Evolutionary conservation across 2,888 invertebrate species (phyloP).

Genomic region (Serripes groenlandicus): DNA sequence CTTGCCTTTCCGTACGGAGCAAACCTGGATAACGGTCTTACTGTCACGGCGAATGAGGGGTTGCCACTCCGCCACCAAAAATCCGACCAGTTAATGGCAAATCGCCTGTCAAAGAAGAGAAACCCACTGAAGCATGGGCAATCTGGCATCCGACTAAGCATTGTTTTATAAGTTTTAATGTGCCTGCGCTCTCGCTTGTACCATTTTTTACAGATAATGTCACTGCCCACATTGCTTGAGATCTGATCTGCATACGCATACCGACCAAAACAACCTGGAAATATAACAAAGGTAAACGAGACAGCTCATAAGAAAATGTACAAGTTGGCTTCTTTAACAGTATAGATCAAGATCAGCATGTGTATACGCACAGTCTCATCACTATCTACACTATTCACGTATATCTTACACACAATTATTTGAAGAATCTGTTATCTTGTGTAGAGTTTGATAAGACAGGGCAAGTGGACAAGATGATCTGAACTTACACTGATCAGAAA

Average conservation of each 20-base stretch:
- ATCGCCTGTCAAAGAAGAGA: conserved; percentile 37
- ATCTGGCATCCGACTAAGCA: neutral
- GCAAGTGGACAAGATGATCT: no score
- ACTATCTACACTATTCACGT: no score
- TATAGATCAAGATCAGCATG: no score
- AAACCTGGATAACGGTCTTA: neutral
- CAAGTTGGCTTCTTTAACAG: no score
- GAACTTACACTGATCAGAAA: no score
- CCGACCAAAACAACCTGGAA: neutral
- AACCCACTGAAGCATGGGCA: conserved; percentile 10
- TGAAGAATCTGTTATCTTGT: no score
- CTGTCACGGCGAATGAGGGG: neutral
- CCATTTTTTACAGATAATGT: neutral
- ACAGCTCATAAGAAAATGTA: no score
- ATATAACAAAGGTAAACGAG: no score
- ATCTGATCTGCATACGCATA: neutral
- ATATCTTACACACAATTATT: no score
- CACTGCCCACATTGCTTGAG: neutral
- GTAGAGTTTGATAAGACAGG: no score
- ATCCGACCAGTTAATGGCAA: neutral
- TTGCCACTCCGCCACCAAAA: neutral
- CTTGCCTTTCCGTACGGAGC: neutral
- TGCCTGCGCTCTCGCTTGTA: neutral
- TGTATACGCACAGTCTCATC: no score
- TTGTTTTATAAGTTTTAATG: neutral